Percentiles rank a stretch among this genome's conserved stretches.
phyloP scores from a whole-genome alignment of 2,113 vertebrate species.

The Podiceps cristatus region DNA sequence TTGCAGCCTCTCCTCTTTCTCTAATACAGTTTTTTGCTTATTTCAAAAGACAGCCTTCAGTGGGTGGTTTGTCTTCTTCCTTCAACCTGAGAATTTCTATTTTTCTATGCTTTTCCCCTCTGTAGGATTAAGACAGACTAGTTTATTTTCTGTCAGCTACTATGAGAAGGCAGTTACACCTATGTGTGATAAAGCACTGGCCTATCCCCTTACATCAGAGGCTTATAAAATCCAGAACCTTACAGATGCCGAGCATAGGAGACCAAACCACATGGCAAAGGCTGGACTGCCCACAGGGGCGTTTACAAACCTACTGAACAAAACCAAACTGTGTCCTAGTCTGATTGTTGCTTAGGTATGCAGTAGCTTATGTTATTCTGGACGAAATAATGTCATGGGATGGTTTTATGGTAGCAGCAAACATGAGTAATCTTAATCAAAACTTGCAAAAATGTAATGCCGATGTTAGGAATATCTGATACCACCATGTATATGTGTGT shows the following conservation, averaged over 20 bases:
- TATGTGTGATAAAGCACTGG: accelerated
- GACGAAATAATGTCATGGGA: background rate
- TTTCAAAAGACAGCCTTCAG: background rate
- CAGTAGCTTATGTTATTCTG: background rate
- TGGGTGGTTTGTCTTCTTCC: background rate
- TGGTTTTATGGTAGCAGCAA: background rate
- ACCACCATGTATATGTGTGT: background rate
- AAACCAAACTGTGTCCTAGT: background rate
- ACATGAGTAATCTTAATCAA: background rate
- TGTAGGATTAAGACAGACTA: background rate
- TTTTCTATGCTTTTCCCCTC: background rate
- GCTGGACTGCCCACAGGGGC: background rate
- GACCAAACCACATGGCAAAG: background rate
- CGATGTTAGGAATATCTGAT: background rate
- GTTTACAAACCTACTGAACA: background rate
- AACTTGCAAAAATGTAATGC: background rate
- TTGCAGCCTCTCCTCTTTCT: background rate
- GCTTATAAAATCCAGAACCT: background rate
- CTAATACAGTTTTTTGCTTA: background rate
- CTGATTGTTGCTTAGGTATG: background rate
- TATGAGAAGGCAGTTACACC: background rate
- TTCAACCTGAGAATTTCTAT: background rate
- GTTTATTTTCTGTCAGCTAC: background rate
- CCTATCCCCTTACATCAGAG: background rate
- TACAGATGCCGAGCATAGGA: background rate